A percentile compares a stretch with the other conserved stretches of the same genome.
Evolutionary conservation across 1,140 invertebrate genomes (phyloP).

Genomic region (Odontomachus brunneus): DNA sequence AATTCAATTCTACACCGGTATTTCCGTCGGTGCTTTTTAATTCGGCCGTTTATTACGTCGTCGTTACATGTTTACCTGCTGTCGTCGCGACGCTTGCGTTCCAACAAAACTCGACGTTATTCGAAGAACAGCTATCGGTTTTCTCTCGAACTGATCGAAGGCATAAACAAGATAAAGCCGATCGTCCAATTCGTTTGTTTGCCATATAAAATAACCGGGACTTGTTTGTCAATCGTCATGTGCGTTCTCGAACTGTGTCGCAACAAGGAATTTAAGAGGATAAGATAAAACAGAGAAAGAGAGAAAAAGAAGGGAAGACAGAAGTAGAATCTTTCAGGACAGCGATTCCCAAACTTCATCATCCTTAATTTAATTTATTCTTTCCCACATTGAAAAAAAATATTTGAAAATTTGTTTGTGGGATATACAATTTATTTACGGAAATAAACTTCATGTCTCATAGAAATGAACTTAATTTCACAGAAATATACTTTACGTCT

Average conservation of each 20-base stretch:
- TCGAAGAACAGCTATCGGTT: slow-evolving; percentile 58
- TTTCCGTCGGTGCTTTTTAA: slow-evolving; percentile 19
- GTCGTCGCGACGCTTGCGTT: slow-evolving; percentile 9
- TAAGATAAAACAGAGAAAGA: neutral
- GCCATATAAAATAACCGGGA: slow-evolving; percentile 61
- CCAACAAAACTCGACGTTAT: slow-evolving; percentile 7
- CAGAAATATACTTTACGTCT: too few species aligned
- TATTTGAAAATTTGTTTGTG: too few species aligned
- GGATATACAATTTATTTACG: too few species aligned
- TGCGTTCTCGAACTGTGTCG: slow-evolving; percentile 42
- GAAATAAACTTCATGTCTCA: too few species aligned
- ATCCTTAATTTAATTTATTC: neutral
- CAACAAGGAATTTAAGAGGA: slow-evolving; percentile 11
- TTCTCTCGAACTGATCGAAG: slow-evolving; percentile 35
- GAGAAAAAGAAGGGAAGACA: too few species aligned
- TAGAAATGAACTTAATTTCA: too few species aligned
- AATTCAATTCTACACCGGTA: slow-evolving; percentile 26
- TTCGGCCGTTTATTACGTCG: slow-evolving; percentile 28
- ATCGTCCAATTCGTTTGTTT: slow-evolving; percentile 64
- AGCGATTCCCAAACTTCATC: neutral
- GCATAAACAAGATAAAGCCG: slow-evolving; percentile 47
- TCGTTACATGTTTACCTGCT: slow-evolving; percentile 13
- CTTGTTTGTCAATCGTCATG: slow-evolving; percentile 65
- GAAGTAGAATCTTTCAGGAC: neutral
- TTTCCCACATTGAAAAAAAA: too few species aligned